These are phyloP conservation scores for Chrysodeixis includens DNA, from an alignment of 2,888 invertebrate genomes.

Conservation along the genomic window DNA sequence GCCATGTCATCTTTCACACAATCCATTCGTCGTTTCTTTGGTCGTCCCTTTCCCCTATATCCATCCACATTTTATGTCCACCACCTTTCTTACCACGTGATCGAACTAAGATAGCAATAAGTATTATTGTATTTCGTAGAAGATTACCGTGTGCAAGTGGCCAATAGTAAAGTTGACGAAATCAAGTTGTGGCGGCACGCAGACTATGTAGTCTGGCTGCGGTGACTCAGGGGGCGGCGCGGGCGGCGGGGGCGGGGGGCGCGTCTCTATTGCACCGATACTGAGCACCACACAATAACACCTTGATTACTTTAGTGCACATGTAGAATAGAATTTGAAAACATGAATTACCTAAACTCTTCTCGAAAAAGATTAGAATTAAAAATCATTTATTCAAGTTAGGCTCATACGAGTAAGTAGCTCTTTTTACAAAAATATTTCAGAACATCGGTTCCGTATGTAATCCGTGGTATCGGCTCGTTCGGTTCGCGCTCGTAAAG, in stretches of 20 bases:
- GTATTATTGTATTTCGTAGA: not conserved
- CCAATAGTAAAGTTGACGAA: slow-evolving; percentile 80
- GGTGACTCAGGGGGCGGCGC: slow-evolving; percentile 28
- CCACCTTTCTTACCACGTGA: too few species aligned
- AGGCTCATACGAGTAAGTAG: too few species aligned
- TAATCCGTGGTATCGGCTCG: slow-evolving; percentile 7
- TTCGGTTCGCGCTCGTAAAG: slow-evolving; percentile 16
- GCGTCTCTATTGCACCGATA: slow-evolving; percentile 59
- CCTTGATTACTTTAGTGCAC: not conserved
- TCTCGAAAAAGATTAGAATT: too few species aligned
- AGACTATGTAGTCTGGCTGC: slow-evolving; percentile 66
- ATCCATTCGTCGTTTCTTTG: too few species aligned
- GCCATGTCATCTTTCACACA: too few species aligned
- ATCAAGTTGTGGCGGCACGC: slow-evolving; percentile 72
- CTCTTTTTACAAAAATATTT: not conserved
- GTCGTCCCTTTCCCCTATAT: too few species aligned
- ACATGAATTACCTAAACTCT: not conserved
- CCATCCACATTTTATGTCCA: too few species aligned
- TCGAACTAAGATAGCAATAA: too few species aligned
- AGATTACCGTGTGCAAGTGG: slow-evolving; percentile 68
- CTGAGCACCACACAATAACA: slow-evolving; percentile 50
- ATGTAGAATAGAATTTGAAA: not conserved
- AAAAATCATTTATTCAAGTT: too few species aligned
- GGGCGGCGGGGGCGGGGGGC: slow-evolving; percentile 32
- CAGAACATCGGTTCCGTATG: not conserved